phyloP scores from a whole-genome alignment of 2,113 vertebrate genomes.

The Platichthys flesus region DNA sequence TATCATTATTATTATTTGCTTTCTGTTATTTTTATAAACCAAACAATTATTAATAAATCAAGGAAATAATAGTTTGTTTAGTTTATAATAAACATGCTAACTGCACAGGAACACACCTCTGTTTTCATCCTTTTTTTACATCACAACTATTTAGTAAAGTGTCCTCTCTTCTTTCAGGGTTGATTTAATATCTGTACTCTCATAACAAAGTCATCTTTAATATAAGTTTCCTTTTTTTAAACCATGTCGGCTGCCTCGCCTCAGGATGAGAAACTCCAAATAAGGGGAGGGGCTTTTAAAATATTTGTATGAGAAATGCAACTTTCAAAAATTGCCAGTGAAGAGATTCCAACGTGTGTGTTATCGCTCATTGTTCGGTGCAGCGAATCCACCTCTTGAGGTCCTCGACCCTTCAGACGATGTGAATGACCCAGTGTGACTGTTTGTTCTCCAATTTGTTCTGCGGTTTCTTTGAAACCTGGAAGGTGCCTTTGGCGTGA shows the following conservation, averaged over 20 bases:
- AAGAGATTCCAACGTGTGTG: constrained; percentile 61
- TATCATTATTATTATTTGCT: too few relatives aligned
- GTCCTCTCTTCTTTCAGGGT: constrained; percentile 10
- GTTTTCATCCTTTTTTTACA: background rate
- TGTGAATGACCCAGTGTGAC: constrained; percentile 73
- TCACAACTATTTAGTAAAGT: constrained; percentile 3
- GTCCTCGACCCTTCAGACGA: constrained; percentile 56
- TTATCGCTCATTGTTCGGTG: constrained; percentile 52
- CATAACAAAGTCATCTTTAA: background rate
- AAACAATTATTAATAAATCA: too few relatives aligned
- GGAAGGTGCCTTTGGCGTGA: constrained; percentile 71
- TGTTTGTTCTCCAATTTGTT: constrained; percentile 83
- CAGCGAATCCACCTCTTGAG: constrained; percentile 50
- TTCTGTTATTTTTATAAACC: too few relatives aligned
- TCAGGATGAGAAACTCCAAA: constrained; percentile 13
- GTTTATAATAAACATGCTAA: too few relatives aligned
- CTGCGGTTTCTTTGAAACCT: constrained; percentile 70
- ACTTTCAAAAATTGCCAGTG: constrained; percentile 44
- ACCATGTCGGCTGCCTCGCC: constrained; percentile 7
- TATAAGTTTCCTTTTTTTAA: constrained; percentile 38
- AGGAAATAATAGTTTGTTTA: too few relatives aligned
- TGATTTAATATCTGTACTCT: constrained; percentile 25
- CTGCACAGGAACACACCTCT: background rate
- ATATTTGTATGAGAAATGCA: constrained; percentile 57
- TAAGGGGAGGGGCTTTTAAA: constrained; percentile 12